These are phyloP conservation scores for Xenotilapia caudafasciata DNA, from an alignment of 2,113 vertebrate genomes.

Conservation along the genomic window DNA sequence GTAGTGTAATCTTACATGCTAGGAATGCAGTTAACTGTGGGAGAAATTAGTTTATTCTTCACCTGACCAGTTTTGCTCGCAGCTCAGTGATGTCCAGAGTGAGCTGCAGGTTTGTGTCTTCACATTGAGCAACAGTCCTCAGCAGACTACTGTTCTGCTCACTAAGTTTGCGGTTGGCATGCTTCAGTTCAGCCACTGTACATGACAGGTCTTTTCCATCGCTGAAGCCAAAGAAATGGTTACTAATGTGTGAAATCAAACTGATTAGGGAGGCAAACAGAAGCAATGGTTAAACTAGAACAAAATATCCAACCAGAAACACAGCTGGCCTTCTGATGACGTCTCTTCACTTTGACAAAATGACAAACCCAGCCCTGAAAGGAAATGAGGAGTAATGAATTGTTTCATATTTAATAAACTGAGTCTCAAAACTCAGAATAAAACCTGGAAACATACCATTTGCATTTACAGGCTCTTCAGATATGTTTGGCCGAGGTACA, in stretches of 20 bases:
- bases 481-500: conserved; percentile 10
- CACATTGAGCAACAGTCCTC: conserved; percentile 65
- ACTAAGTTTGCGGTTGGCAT: conserved; percentile 55
- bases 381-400: neutral
- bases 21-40: neutral
- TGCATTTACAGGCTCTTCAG: conserved; percentile 41
- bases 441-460: conserved; percentile 42
- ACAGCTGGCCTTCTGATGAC: conserved; percentile 41
- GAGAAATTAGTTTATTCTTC: neutral
- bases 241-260: neutral
- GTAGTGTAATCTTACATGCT: neutral
- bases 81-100: conserved; percentile 68
- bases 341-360: conserved; percentile 26
- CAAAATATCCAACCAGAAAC: conserved; percentile 55
- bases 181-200: conserved; percentile 63
- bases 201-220: conserved; percentile 54
- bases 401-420: neutral
- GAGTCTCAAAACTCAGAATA: neutral
- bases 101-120: conserved; percentile 74
- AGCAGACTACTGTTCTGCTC: conserved; percentile 70
- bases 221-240: conserved; percentile 36
- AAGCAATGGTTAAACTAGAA: neutral
- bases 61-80: conserved; percentile 68
- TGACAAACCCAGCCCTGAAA: conserved; percentile 52
- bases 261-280: neutral